A percentile compares a stretch with the other conserved stretches of the same genome.
These are phyloP conservation scores for Delichon dasypus DNA, from an alignment of 2,797 vertebrate genomes.

Conservation along the genomic window DNA sequence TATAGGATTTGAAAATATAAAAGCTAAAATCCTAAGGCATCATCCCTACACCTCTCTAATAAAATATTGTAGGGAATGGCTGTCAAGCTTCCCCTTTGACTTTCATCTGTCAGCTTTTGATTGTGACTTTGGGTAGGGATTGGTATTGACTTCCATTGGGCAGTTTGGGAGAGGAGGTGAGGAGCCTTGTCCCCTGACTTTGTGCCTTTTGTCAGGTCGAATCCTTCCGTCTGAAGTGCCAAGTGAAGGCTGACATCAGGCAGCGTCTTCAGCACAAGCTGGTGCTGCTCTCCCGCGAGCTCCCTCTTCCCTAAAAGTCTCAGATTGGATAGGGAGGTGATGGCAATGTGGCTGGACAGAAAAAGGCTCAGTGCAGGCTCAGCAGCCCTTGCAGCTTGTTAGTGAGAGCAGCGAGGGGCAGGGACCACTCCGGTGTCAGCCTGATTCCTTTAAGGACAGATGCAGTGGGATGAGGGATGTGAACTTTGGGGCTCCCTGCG, in stretches of 20 bases:
- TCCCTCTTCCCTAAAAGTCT: slow-evolving; percentile 22
- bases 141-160: slow-evolving; percentile 82
- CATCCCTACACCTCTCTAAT: background rate
- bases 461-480: slow-evolving; percentile 33
- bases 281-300: slow-evolving; percentile 77
- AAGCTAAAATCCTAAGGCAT: background rate
- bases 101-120: slow-evolving; percentile 76
- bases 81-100: slow-evolving; percentile 66
- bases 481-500: background rate
- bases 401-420: background rate
- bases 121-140: slow-evolving; percentile 76
- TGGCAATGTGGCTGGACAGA: slow-evolving; percentile 49
- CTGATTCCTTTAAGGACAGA: background rate
- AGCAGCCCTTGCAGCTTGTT: background rate
- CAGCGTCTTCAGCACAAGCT: slow-evolving; percentile 81
- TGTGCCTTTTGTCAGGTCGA: slow-evolving; percentile 83
- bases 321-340: slow-evolving; percentile 60
- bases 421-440: background rate
- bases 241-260: slow-evolving; percentile 88
- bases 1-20: background rate
- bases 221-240: slow-evolving; percentile 78
- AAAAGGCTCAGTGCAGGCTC: background rate
- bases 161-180: slow-evolving; percentile 65
- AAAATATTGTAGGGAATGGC: slow-evolving; percentile 45
- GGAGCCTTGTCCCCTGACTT: slow-evolving; percentile 73